Base-by-base conservation (phyloP, 2,888 invertebrate genomes). In the Homarus gammarus region DNA sequence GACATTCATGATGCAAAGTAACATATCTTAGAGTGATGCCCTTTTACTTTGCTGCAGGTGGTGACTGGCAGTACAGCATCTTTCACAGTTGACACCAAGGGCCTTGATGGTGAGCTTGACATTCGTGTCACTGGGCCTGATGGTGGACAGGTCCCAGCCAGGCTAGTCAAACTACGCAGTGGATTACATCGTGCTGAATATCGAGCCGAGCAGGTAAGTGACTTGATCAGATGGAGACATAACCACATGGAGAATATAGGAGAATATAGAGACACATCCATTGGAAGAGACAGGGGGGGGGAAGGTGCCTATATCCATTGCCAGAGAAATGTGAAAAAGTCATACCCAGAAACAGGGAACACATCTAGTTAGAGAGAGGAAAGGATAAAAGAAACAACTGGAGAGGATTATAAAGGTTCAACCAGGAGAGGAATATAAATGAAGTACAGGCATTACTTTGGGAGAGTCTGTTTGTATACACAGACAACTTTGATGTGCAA, bases 151-250 rank as follows among this genome's bases (percentile, higher is more conserved):
- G 94, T 95, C 91, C 94, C 95, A 93, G 89, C 94, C 93, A 83
- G 94, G 93, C 94, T 93, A 93, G 94, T 93, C 92, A 94, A 87
- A 84, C 93, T 93, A 40, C 93, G 93, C n/a, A 93, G 93, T 83
- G 93, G 93, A 92, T 94, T 93, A 94, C 92, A 94, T 84, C 94
- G 96, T 0, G 96, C 97, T 0, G 97, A 97, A 93, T 97, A 97
- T 94, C 96, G 96, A 1, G 97, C 97, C 0, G 95, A 95, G 92
- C 95, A 95, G 91, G 96, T 97, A 5, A 97, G 98, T 5, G 22
- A 2, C 27, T 15, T 10, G 68, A 68, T 1, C 68, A 15, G 15
- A 31, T 8, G 27, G 68, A 31, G 8, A 68, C 0, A 10, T 15
- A 22, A 31, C 33, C 10, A 31, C 1, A 68, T n/a, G 68, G 10